Evolutionary conservation across 2,888 invertebrate genomes (phyloP).

Genomic region (Dorcus parallelipipedus): DNA sequence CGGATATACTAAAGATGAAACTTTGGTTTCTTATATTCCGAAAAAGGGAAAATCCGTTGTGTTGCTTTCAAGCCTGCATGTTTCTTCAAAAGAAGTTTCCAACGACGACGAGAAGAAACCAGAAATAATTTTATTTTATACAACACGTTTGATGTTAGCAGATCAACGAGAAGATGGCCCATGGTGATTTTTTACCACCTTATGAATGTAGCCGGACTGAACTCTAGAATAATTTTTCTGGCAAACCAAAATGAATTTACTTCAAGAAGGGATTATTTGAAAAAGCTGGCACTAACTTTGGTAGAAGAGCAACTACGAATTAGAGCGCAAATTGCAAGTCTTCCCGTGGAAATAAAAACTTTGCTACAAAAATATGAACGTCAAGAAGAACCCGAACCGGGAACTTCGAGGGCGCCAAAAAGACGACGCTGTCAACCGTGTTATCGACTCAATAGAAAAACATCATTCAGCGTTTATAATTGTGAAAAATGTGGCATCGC

Average conservation of each 20-base stretch:
- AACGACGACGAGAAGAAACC: conserved; percentile 7
- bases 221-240: conserved; percentile 8
- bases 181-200: conserved; percentile 17
- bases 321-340: conserved; percentile 2
- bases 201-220: conserved; percentile 8
- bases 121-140: conserved; percentile 15
- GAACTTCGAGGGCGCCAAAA: background rate
- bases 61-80: conserved; percentile 4
- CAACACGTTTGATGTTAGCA: conserved; percentile 10
- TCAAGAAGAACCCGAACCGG: background rate
- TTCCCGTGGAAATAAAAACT: conserved; percentile 2
- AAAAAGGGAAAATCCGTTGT: conserved; percentile 20
- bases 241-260: conserved; percentile 6
- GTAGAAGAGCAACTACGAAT: conserved; percentile 2
- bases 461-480: background rate
- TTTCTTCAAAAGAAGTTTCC: background rate
- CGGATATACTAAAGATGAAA: conserved; percentile 24
- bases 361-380: conserved; percentile 7
- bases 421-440: conserved; percentile 7
- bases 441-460: conserved; percentile 3
- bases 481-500: conserved; percentile 3
- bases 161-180: conserved; percentile 18
- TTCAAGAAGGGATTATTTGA: conserved; percentile 1
- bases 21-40: conserved; percentile 32
- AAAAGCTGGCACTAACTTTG: conserved; percentile 6